These are phyloP conservation scores for Cryptotermes secundus DNA, from an alignment of 1,140 invertebrate genomes.

Conservation along the genomic window DNA sequence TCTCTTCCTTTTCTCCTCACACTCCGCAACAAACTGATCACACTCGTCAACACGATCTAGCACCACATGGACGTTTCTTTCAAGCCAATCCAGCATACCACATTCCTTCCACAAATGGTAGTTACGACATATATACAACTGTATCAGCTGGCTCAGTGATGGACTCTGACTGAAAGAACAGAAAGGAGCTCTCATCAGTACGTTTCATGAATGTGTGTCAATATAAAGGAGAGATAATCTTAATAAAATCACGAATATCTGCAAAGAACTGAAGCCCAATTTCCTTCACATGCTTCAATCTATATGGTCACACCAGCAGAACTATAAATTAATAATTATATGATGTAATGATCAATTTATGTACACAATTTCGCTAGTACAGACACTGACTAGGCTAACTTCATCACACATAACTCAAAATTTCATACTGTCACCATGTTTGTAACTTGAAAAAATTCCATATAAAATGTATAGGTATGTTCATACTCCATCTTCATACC, in stretches of 20 bases:
- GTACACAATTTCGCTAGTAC: too few species aligned
- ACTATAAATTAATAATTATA: too few species aligned
- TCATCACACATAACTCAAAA: too few species aligned
- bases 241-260: too few species aligned
- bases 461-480: not conserved
- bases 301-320: too few species aligned
- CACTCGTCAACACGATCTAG: constrained; percentile 62
- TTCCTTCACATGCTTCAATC: too few species aligned
- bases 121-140: constrained; percentile 71
- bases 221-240: too few species aligned
- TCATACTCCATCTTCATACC: not conserved
- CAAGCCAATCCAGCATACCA: constrained; percentile 75
- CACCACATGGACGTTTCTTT: constrained; percentile 66
- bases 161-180: constrained; percentile 57
- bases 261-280: too few species aligned
- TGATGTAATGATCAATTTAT: too few species aligned
- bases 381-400: too few species aligned
- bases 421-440: too few species aligned
- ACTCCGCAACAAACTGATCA: constrained; percentile 61
- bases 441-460: too few species aligned
- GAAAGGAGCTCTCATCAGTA: not conserved
- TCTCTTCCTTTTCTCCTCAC: constrained; percentile 58
- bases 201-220: not conserved
- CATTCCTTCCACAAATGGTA: constrained; percentile 78
- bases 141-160: constrained; percentile 68